Conservation (phyloP, 2,888 invertebrate genomes). For the Galerucella calmariensis region DNA sequence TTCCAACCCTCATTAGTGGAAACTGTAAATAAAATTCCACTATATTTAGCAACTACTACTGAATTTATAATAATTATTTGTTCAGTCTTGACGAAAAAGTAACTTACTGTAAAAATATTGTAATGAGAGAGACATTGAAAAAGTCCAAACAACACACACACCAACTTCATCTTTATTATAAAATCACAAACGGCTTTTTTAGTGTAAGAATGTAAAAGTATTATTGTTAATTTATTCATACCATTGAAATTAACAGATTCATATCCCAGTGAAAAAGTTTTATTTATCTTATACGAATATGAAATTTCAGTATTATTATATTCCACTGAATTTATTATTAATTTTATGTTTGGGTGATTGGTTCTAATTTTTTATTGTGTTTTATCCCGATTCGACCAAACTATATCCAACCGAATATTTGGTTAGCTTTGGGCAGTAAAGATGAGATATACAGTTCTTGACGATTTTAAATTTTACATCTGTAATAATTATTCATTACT, state of each 20-base stretch:
- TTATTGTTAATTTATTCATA: conserved; percentile 4
- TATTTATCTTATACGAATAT: neutral
- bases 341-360: conserved; percentile 6
- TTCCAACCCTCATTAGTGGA: too few relatives aligned
- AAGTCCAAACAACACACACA: too few relatives aligned
- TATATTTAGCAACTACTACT: too few relatives aligned
- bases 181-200: neutral
- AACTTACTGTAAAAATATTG: too few relatives aligned
- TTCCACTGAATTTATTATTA: neutral
- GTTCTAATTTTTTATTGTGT: neutral
- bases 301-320: neutral
- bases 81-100: too few relatives aligned
- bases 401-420: conserved; percentile 2
- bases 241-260: neutral
- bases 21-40: too few relatives aligned
- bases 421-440: conserved; percentile 15
- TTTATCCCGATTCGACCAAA: neutral
- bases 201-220: neutral
- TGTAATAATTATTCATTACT: conserved; percentile 1
- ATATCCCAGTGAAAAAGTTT: neutral
- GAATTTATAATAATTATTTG: too few relatives aligned
- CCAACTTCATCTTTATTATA: too few relatives aligned
- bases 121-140: too few relatives aligned
- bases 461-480: conserved; percentile 1
- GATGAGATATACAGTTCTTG: conserved; percentile 13